A percentile compares a stretch with the other conserved stretches of the same genome.
phyloP scores from a whole-genome alignment of 2,797 vertebrate genomes.

The Neomorphus geoffroyi region DNA sequence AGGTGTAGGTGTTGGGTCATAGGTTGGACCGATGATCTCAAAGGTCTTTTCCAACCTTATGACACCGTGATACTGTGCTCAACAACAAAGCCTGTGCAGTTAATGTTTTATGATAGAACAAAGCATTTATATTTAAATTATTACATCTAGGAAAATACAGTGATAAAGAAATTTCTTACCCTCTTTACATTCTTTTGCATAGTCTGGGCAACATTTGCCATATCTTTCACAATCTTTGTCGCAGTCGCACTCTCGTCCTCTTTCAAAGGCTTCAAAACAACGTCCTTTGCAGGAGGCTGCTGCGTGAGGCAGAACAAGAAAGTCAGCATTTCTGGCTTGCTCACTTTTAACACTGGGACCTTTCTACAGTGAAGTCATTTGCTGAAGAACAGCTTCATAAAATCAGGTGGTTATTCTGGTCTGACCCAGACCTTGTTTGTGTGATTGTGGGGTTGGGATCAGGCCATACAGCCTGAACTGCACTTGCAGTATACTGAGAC shows the following conservation, averaged over 20 bases:
- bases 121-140: neutral
- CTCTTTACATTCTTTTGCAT: constrained; percentile 72
- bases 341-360: neutral
- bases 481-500: neutral
- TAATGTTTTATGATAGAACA: neutral
- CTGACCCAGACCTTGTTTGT: neutral
- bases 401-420: neutral
- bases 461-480: neutral
- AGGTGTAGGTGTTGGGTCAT: too few relatives aligned
- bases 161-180: constrained; percentile 69
- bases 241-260: constrained; percentile 88
- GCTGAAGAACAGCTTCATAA: neutral
- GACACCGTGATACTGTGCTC: too few relatives aligned
- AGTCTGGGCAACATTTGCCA: constrained; percentile 90
- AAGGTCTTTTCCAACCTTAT: too few relatives aligned
- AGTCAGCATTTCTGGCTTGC: neutral
- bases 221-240: constrained; percentile 82
- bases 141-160: neutral
- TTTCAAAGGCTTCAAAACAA: constrained; percentile 86
- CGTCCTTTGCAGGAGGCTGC: constrained; percentile 89
- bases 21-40: too few relatives aligned
- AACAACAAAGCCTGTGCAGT: neutral
- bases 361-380: neutral
- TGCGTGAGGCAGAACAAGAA: constrained; percentile 56
- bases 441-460: neutral